Evolutionary conservation across 2,888 invertebrate genomes (phyloP).

Genomic region (Neelides folsomi): DNA sequence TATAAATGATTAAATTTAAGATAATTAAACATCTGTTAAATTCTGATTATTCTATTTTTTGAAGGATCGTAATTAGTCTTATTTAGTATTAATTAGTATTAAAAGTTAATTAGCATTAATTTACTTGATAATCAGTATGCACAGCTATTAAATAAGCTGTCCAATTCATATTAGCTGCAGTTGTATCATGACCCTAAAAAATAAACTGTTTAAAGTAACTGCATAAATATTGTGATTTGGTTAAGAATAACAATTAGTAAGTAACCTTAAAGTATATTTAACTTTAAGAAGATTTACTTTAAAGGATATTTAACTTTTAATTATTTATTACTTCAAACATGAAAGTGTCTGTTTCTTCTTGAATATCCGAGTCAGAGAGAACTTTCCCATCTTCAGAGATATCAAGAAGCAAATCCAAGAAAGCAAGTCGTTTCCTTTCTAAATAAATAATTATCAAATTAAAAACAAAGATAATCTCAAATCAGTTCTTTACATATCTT

Average conservation of each 20-base stretch:
- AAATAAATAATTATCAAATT: neutral
- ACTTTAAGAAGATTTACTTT: neutral
- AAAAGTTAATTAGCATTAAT: no score
- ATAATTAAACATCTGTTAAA: no score
- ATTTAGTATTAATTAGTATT: no score
- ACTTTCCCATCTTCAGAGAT: constrained; percentile 41
- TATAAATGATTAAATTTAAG: constrained; percentile 6
- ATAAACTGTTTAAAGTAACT: neutral
- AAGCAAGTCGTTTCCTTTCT: constrained; percentile 38
- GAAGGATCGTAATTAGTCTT: no score
- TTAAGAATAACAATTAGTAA: neutral
- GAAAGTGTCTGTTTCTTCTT: constrained; percentile 54
- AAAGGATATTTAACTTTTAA: neutral
- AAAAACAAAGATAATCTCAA: no score
- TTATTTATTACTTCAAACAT: constrained; percentile 53
- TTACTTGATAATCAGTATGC: constrained; percentile 22
- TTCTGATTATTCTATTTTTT: no score
- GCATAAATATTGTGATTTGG: neutral
- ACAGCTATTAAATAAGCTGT: constrained; percentile 27
- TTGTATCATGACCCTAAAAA: constrained; percentile 33
- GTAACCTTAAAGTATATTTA: neutral
- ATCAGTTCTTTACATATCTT: no score
- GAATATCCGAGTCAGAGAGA: constrained; percentile 64
- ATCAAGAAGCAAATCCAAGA: constrained; percentile 43
- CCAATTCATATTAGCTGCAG: constrained; percentile 25